These are phyloP conservation scores for Chamaetylas fuelleborni DNA, from an alignment of 2,113 vertebrate species.

Conservation along the genomic window DNA sequence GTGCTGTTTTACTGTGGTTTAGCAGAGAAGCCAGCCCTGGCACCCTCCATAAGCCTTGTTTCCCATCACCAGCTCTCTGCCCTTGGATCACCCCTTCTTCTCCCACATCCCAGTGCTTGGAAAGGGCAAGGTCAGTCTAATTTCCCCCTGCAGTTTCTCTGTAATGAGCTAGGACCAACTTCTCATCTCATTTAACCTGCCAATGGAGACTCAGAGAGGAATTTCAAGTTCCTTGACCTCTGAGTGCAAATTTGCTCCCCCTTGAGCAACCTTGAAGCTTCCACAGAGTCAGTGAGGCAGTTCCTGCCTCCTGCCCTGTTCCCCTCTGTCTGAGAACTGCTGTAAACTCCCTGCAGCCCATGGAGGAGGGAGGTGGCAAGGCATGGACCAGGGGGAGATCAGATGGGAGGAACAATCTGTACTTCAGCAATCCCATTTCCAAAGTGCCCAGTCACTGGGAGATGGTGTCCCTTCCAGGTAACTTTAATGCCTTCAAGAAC, in stretches of 20 bases:
- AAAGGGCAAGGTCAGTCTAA: neutral
- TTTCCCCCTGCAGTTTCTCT: neutral
- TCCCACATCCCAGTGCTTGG: neutral
- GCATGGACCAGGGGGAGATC: neutral
- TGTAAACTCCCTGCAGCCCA: neutral
- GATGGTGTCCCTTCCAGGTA: neutral
- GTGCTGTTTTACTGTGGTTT: neutral
- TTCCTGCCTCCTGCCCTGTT: neutral
- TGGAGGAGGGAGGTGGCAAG: neutral
- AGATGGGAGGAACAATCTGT: rapidly evolving
- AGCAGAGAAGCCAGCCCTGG: neutral
- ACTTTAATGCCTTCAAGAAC: neutral
- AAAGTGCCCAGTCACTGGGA: neutral
- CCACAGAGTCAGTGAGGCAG: neutral
- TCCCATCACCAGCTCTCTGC: neutral
- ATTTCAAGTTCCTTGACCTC: neutral
- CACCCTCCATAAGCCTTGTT: neutral
- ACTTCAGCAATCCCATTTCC: neutral
- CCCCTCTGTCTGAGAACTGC: neutral
- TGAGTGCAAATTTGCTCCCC: neutral
- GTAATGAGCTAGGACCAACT: neutral
- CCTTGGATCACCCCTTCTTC: neutral
- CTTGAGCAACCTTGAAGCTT: neutral
- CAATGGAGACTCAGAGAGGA: neutral
- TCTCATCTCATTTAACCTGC: neutral